Evolutionary conservation across 1,140 invertebrate species (phyloP).

Genomic region (Theocolax elegans): DNA sequence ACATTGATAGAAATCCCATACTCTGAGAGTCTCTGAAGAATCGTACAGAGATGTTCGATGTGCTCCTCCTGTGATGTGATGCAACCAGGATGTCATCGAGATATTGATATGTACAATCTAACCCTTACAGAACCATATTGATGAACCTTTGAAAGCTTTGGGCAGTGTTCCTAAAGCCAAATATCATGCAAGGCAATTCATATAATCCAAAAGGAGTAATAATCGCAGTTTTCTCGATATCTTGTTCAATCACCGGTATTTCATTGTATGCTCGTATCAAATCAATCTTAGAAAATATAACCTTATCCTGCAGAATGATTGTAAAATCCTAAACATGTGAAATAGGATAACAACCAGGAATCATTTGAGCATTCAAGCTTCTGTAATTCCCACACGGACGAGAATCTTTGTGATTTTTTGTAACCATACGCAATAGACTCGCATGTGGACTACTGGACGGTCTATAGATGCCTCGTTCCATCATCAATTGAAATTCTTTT

Average conservation of each 20-base stretch:
- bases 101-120: neutral
- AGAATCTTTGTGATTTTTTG: constrained; percentile 47
- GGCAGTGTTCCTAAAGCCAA: constrained; percentile 45
- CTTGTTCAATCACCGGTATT: constrained; percentile 58
- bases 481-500: constrained; percentile 26
- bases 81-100: constrained; percentile 44
- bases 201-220: constrained; percentile 36
- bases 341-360: constrained; percentile 19
- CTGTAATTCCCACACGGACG: constrained; percentile 47
- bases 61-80: neutral
- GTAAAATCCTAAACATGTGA: constrained; percentile 23
- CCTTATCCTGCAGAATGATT: constrained; percentile 13
- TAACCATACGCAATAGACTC: constrained; percentile 61
- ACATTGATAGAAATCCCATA: neutral
- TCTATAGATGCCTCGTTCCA: neutral
- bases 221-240: constrained; percentile 55
- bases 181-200: constrained; percentile 20
- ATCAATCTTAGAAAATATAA: constrained; percentile 5
- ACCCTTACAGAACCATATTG: neutral
- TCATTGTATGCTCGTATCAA: constrained; percentile 29
- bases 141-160: constrained; percentile 43
- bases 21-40: neutral
- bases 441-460: constrained; percentile 58
- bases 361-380: constrained; percentile 51
- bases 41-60: neutral